These are phyloP conservation scores for Thripadectes ignobilis DNA, from an alignment of 2,797 vertebrate genomes.

Conservation along the genomic window DNA sequence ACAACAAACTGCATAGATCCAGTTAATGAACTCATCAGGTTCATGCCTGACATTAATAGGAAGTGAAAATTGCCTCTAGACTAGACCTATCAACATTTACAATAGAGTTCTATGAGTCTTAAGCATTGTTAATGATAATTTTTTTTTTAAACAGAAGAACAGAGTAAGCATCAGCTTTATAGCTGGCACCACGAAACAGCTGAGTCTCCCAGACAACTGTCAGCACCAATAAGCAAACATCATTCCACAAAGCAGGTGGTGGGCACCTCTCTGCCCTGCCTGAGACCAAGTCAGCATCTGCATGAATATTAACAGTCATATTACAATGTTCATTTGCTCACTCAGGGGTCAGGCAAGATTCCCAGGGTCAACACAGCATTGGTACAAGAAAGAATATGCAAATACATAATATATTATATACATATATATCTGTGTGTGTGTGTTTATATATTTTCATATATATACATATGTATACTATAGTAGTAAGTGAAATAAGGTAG, in stretches of 20 bases:
- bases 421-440: too few species aligned
- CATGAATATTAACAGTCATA: background rate
- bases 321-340: background rate
- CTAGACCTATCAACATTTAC: conserved; percentile 13
- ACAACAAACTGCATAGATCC: conserved; percentile 15
- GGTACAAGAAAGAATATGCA: background rate
- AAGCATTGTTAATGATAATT: conserved; percentile 33
- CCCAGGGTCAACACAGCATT: background rate
- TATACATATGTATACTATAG: background rate
- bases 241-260: background rate
- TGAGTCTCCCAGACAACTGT: background rate
- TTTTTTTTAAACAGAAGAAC: background rate
- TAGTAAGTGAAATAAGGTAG: background rate
- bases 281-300: background rate
- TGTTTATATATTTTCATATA: too few species aligned
- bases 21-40: conserved; percentile 36
- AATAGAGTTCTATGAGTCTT: conserved; percentile 3
- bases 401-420: background rate
- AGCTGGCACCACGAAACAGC: background rate
- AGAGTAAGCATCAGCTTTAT: background rate
- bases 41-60: conserved; percentile 39
- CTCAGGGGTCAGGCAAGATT: background rate
- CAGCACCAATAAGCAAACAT: background rate
- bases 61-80: conserved; percentile 56
- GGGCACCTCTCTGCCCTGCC: background rate